Conservation (phyloP, 2,797 vertebrate genomes). For the Lacerta bilineata region DNA sequence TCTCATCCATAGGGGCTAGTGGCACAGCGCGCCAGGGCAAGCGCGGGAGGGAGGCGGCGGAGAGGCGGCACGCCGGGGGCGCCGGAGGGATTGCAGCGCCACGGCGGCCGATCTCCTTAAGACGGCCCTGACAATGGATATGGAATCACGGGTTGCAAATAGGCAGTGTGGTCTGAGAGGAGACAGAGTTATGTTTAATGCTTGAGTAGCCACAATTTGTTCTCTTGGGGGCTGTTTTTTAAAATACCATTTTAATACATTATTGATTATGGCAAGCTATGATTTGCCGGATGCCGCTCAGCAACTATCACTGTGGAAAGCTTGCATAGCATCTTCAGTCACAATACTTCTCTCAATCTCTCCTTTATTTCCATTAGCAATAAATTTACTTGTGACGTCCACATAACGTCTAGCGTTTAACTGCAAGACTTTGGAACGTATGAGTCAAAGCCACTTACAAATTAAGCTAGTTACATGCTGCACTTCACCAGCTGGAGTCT, state of each 20-base stretch:
- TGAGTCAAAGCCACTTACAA: constrained; percentile 17
- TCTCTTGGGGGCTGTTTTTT: not conserved
- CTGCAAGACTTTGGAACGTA: not conserved
- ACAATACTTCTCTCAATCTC: not conserved
- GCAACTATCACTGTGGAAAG: not conserved
- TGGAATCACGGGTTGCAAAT: not conserved
- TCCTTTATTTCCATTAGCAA: constrained; percentile 14
- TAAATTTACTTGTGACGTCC: not conserved
- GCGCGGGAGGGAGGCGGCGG: too few species aligned
- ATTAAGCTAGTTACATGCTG: constrained; percentile 20
- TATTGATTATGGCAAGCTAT: not conserved
- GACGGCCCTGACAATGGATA: not conserved
- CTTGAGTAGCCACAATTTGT: not conserved
- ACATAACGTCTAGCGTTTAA: not conserved
- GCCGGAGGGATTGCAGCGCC: too few species aligned
- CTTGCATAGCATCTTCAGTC: not conserved
- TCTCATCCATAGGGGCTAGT: too few species aligned
- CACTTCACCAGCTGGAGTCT: constrained; percentile 4
- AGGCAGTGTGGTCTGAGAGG: not conserved
- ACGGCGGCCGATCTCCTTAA: too few species aligned
- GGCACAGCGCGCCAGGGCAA: too few species aligned
- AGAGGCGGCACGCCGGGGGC: too few species aligned
- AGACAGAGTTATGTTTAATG: not conserved
- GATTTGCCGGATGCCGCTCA: too few species aligned
- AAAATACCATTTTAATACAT: not conserved